phyloP scores from a whole-genome alignment of 2,797 vertebrate genomes.

The Naso thynnoides region DNA sequence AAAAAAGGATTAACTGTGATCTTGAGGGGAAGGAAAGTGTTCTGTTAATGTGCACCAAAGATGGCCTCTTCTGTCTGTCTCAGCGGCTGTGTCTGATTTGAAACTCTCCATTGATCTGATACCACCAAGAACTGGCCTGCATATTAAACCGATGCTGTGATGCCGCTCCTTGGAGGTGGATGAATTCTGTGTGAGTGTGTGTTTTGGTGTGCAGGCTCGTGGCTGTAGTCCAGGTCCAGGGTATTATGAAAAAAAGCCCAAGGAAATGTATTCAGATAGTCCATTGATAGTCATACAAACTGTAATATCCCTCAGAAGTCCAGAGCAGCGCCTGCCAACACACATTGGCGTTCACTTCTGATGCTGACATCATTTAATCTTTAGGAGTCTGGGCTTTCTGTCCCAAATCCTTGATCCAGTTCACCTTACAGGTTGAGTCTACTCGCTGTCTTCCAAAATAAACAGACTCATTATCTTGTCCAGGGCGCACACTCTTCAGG shows the following conservation, averaged over 20 bases:
- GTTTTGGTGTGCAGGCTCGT: slow-evolving; percentile 40
- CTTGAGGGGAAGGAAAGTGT: slow-evolving; percentile 67
- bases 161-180: slow-evolving; percentile 54
- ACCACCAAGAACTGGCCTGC: slow-evolving; percentile 77
- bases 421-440: slow-evolving; percentile 62
- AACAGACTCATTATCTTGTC: slow-evolving; percentile 62
- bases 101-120: slow-evolving; percentile 79
- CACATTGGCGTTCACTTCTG: slow-evolving; percentile 66
- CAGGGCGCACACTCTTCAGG: slow-evolving; percentile 40
- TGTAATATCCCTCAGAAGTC: slow-evolving; percentile 63
- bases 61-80: slow-evolving; percentile 76
- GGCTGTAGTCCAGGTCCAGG: slow-evolving; percentile 60
- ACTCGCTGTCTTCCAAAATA: slow-evolving; percentile 56
- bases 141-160: slow-evolving; percentile 71
- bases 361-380: slow-evolving; percentile 76
- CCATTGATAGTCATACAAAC: slow-evolving; percentile 70
- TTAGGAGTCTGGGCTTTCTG: slow-evolving; percentile 55
- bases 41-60: slow-evolving; percentile 78
- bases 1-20: slow-evolving; percentile 77
- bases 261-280: slow-evolving; percentile 57
- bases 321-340: slow-evolving; percentile 70
- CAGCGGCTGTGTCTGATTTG: slow-evolving; percentile 78
- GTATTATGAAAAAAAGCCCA: slow-evolving; percentile 25
- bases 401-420: slow-evolving; percentile 65
- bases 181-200: slow-evolving; percentile 33